These are phyloP conservation scores for Deladenus siricidicola DNA, from an alignment of 2,888 invertebrate species.

Conservation along the genomic window DNA sequence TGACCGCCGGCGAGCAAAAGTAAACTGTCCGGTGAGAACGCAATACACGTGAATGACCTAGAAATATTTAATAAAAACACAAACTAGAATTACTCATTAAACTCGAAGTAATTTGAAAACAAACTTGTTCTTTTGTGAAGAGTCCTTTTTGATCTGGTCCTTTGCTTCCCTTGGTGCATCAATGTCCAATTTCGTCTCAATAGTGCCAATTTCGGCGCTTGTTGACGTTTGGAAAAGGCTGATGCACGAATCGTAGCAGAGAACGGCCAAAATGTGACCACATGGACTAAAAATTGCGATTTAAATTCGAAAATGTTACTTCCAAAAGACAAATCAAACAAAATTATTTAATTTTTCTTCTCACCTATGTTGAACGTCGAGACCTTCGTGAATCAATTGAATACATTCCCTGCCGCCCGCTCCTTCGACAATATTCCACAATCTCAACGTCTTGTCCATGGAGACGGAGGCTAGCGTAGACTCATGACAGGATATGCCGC, in stretches of 20 bases:
- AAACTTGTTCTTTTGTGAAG: conserved; percentile 57
- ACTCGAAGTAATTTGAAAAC: not conserved
- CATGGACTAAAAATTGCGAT: conserved; percentile 61
- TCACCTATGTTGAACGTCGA: conserved; percentile 70
- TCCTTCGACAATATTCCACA: conserved; percentile 80
- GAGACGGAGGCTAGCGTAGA: conserved; percentile 67
- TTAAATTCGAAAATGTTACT: not conserved
- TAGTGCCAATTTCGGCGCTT: conserved; percentile 62
- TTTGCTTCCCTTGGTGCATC: conserved; percentile 73
- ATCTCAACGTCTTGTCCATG: conserved; percentile 83
- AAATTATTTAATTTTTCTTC: not conserved
- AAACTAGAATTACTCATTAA: not conserved
- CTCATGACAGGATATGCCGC: conserved; percentile 12
- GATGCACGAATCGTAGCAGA: conserved; percentile 79
- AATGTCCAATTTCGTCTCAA: conserved; percentile 82
- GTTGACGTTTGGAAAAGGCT: conserved; percentile 67
- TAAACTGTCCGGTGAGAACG: conserved; percentile 86
- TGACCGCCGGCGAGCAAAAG: conserved; percentile 84
- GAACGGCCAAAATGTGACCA: conserved; percentile 83
- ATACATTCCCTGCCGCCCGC: conserved; percentile 20
- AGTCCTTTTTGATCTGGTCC: conserved; percentile 79
- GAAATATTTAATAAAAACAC: conserved; percentile 29
- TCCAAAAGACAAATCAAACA: not conserved
- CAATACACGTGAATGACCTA: conserved; percentile 81
- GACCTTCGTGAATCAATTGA: conserved; percentile 51